A percentile compares a stretch with the other conserved stretches of the same genome.
Conservation (phyloP, 2,797 vertebrate species). For the Neosilurus mollespiculum region DNA sequence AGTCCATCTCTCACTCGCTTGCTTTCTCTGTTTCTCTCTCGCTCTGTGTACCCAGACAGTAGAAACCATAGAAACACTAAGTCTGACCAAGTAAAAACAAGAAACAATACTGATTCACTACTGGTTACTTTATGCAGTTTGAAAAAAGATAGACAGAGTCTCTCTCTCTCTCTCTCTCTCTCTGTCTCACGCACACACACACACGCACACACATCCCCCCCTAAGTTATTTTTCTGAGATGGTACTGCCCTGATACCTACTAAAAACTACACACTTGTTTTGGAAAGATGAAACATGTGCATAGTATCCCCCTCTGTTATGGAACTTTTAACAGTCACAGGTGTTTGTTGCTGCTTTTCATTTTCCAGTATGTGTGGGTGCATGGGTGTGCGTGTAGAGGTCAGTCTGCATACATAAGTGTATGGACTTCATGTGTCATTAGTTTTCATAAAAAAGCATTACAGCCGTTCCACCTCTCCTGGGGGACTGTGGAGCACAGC, state of each 20-base stretch:
- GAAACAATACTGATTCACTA: constrained; percentile 39
- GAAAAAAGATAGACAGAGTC: constrained; percentile 1
- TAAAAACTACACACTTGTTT: constrained; percentile 31
- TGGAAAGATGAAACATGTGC: constrained; percentile 40
- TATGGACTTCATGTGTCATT: neutral
- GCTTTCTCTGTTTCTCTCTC: no score
- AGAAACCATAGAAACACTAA: constrained; percentile 42
- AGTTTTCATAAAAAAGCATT: neutral
- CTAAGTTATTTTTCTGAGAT: constrained; percentile 13
- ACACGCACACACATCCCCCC: neutral
- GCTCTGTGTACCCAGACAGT: constrained; percentile 41
- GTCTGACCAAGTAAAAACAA: constrained; percentile 42
- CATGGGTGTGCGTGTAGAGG: neutral
- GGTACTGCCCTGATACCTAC: constrained; percentile 8
- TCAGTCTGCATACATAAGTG: neutral
- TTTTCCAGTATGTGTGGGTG: neutral
- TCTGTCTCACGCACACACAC: neutral
- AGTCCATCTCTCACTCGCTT: neutral
- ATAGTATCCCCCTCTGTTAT: constrained; percentile 32
- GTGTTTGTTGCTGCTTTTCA: constrained; percentile 7
- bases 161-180: neutral
- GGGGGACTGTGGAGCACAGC: constrained; percentile 40
- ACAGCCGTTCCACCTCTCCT: constrained; percentile 30
- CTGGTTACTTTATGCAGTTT: constrained; percentile 40
- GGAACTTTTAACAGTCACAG: neutral